These are phyloP conservation scores for Diadegma fenestrale DNA, from an alignment of 2,888 invertebrate genomes.

Conservation along the genomic window DNA sequence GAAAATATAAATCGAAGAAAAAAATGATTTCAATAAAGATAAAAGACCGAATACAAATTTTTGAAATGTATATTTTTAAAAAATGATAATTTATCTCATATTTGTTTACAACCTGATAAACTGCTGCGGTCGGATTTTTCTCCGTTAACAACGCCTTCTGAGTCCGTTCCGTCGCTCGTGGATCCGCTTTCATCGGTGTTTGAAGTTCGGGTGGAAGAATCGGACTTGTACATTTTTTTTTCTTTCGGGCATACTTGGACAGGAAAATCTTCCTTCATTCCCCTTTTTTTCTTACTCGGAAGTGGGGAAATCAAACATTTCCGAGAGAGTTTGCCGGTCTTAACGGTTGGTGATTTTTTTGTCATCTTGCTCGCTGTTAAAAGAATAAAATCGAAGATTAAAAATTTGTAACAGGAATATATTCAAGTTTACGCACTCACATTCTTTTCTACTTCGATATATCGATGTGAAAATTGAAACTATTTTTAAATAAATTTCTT, in stretches of 20 bases:
- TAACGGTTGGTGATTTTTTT: slow-evolving; percentile 3
- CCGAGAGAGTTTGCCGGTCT: slow-evolving; percentile 12
- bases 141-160: neutral
- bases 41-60: too few species aligned
- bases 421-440: too few species aligned
- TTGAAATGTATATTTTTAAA: too few species aligned
- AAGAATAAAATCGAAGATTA: neutral
- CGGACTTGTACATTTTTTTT: slow-evolving; percentile 3
- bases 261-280: neutral
- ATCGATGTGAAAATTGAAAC: neutral
- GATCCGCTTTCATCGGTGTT: neutral
- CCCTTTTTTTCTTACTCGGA: neutral
- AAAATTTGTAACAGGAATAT: neutral
- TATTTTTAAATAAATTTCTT: neutral
- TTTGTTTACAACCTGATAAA: neutral
- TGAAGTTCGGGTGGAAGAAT: neutral
- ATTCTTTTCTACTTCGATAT: too few species aligned
- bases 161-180: neutral
- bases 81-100: too few species aligned
- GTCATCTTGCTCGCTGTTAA: neutral
- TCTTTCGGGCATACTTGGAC: neutral
- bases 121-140: neutral
- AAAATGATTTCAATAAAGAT: too few species aligned
- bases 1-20: too few species aligned
- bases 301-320: neutral